Conservation (phyloP, 2,113 vertebrate species). For the Thalassarche chlororhynchos region DNA sequence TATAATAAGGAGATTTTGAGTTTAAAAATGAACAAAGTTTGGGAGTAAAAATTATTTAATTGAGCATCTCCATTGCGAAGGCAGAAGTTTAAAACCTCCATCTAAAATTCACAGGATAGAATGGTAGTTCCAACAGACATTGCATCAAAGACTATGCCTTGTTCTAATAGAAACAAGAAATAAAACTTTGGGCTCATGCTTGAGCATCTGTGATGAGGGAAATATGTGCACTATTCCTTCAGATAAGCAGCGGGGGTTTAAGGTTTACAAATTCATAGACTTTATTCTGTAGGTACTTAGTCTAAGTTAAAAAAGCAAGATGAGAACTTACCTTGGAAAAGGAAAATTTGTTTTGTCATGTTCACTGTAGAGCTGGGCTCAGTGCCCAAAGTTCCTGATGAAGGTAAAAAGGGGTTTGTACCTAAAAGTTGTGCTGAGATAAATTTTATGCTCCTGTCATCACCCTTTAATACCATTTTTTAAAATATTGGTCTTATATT, state of each 20-base stretch:
- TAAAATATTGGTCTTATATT: background rate
- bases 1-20: background rate
- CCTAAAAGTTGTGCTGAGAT: background rate
- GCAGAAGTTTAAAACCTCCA: background rate
- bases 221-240: background rate
- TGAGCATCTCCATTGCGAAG: background rate
- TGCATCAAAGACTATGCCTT: background rate
- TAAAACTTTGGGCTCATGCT: background rate
- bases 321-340: background rate
- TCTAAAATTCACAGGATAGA: background rate
- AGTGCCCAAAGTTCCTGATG: background rate
- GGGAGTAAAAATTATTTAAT: background rate
- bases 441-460: background rate
- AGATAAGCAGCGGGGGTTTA: background rate
- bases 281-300: background rate
- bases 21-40: background rate
- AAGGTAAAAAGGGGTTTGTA: background rate
- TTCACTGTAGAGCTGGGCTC: background rate
- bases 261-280: background rate
- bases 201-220: background rate
- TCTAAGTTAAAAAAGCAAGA: background rate
- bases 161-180: background rate
- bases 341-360: background rate
- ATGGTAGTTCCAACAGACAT: background rate
- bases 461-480: background rate